Base-by-base conservation (phyloP, 2,888 invertebrate species). In the Ornithoptera alexandrae region DNA sequence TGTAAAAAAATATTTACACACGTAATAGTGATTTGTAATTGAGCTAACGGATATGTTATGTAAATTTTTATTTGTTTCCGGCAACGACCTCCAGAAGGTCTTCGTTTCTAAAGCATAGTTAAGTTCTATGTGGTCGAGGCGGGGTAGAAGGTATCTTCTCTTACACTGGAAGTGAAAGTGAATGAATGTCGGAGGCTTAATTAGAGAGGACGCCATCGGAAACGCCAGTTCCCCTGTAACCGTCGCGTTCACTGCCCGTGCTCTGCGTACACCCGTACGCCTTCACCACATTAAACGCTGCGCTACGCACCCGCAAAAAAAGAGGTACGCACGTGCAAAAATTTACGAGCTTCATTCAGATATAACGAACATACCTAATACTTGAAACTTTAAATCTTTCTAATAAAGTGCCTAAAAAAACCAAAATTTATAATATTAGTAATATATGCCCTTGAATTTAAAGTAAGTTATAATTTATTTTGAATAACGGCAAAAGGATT, bases 141-240 rank as follows among this genome's bases (percentile, higher is more conserved):
- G 84, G 84, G 84, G 81, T 79, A 83, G 77, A 81, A 83, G 85
- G 86, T 85, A 81, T 88, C 90, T 85, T 89, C 87, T 87, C 87
- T 86, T 81, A 80, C 85, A 87, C 89, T 91, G 87, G 90, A 92
- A 92, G 92, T 92, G 92, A 92, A 92, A 92, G 92, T 92, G 90
- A 92, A 90, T 90, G 92, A 92, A 90, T 90, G 88, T 85, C 88
- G 81, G 88, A 90, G 90, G 86, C 90, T 92, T 92, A 92, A 92
- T 92, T 92, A 92, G 90, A 92, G 92, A 92, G 88, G 89, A 90
- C 88, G 83, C 83, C 82, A 81, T 86, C 83, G 87, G 81, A 82
- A 83, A 87, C 86, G 88, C 82, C 89, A 92, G 92, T 92, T 87
- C 87, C 87, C 86, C 88, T 81, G 85, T 82, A 83, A 79, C 82